phyloP scores from a whole-genome alignment of 2,888 invertebrate species.

The Drosophila prostipennis region DNA sequence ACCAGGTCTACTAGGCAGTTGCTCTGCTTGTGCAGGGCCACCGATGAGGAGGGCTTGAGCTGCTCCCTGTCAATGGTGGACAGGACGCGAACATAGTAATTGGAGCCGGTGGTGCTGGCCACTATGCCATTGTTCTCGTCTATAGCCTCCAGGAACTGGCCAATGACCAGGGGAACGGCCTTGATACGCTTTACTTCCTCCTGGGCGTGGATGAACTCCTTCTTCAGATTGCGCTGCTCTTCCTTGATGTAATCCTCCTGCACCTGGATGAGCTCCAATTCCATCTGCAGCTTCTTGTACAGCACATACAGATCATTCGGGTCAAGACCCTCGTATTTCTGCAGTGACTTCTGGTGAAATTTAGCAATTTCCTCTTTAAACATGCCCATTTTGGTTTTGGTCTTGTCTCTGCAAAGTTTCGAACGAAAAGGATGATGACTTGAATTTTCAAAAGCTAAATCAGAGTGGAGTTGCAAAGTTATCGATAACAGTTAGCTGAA shows the following conservation, averaged over 20 bases:
- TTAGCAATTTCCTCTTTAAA: slow-evolving; percentile 10
- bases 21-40: slow-evolving; percentile 99
- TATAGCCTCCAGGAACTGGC: slow-evolving; percentile 99
- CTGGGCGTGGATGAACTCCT: slow-evolving; percentile 99
- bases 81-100: slow-evolving; percentile 84
- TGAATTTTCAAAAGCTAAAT: slow-evolving; percentile 55
- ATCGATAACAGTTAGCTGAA: slow-evolving; percentile 3
- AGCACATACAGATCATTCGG: slow-evolving; percentile 97
- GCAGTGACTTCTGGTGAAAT: slow-evolving; percentile 16
- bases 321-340: slow-evolving; percentile 89
- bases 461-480: not conserved
- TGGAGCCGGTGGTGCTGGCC: slow-evolving; percentile 98
- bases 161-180: slow-evolving; percentile 99
- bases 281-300: slow-evolving; percentile 97
- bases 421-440: slow-evolving; percentile 51
- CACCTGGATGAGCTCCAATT: slow-evolving; percentile 98
- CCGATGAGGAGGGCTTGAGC: slow-evolving; percentile 98
- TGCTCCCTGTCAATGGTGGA: slow-evolving; percentile 99
- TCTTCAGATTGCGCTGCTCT: slow-evolving; percentile 98
- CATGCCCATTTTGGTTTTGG: slow-evolving; percentile 25
- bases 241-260: slow-evolving; percentile 99
- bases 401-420: not conserved
- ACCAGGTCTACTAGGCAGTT: slow-evolving; percentile 99
- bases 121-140: slow-evolving; percentile 99
- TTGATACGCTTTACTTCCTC: slow-evolving; percentile 99